Percentiles rank a stretch among this genome's conserved stretches.
phyloP scores from a whole-genome alignment of 2,888 invertebrate species.

The Zaprionus obscuricornis region DNA sequence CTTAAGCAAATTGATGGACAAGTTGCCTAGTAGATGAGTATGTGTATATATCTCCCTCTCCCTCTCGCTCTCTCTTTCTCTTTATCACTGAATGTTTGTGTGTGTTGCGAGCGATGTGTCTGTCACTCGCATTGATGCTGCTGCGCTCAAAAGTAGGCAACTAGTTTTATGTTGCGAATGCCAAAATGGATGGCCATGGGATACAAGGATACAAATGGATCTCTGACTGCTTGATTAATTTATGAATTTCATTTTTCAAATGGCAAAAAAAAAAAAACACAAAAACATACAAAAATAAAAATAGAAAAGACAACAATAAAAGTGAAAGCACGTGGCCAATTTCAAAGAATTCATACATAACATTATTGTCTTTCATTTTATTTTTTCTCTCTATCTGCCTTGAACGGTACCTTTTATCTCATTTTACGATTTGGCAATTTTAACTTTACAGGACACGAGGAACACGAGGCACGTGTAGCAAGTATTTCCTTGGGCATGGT shows the following conservation, averaged over 20 bases:
- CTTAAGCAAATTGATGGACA: slow-evolving; percentile 79
- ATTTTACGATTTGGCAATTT: slow-evolving; percentile 14
- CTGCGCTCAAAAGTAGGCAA: slow-evolving; percentile 55
- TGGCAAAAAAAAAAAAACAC: slow-evolving; percentile 9
- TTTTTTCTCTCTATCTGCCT: slow-evolving; percentile 1
- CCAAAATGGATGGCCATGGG: slow-evolving; percentile 42
- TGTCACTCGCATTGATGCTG: slow-evolving; percentile 13
- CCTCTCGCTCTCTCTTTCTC: slow-evolving; percentile 13
- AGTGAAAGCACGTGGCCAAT: slow-evolving; percentile 14
- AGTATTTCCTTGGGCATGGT: slow-evolving; percentile 91
- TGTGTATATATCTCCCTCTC: not conserved
- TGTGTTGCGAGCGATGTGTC: slow-evolving; percentile 11
- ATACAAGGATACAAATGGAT: slow-evolving; percentile 5
- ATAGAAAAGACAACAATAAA: no score
- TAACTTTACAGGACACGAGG: slow-evolving; percentile 89
- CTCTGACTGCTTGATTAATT: slow-evolving; percentile 51
- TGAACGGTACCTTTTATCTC: no score
- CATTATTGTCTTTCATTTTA: slow-evolving; percentile 1
- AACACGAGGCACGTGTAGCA: slow-evolving; percentile 90
- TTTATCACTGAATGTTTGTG: slow-evolving; percentile 16
- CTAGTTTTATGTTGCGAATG: slow-evolving; percentile 34
- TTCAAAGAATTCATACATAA: no score
- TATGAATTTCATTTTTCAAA: slow-evolving; percentile 55
- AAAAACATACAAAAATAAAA: no score
- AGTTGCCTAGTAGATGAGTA: slow-evolving; percentile 53